Evolutionary conservation across 2,888 invertebrate species (phyloP), one percentile per base, ranked within the genome.

Genomic region (Acleris literana): DNA sequence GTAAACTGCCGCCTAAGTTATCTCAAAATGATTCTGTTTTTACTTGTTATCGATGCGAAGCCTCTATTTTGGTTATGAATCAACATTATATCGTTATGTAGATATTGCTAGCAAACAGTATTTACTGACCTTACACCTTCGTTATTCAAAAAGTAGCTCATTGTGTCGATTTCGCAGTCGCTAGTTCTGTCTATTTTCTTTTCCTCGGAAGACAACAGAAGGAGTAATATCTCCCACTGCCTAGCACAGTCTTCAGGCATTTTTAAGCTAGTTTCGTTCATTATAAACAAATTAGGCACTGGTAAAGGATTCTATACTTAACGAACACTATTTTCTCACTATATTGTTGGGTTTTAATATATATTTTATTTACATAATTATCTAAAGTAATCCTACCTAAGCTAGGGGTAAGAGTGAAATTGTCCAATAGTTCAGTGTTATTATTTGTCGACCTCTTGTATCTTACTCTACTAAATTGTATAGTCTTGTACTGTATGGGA

Each of bases 151-250:
- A 90, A 88, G 73, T 92, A 90, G 54, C 72, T 81, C 84, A 92
- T 88, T 1, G 90, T 90, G 25, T 90, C 90, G 11, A 88, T 76
- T 70, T 90, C 90, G 64, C 74, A 81, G 48, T 90, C 90, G 55
- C 72, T 78, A 6, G 86, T 88, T 39, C 88, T 79, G 74, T 90
- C 87, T 66, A 88, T 88, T 71, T 88, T 92, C 75, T 87, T 91
- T 68, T 92, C 92, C 69, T 92, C 92, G 9, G 88, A 86, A 20
- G 90, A 86, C 59, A 91, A 75, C 56, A 91, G 77, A 18, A 90
- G 79, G 17, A 90, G 74, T 46, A 91, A 74, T n/a, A 90, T 81
- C 69, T 92, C 90, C 92, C 92, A 92, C 70, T 91, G 90, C 69
- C 88, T 84, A 1, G 86, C 79, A 64, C 86, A 87, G 63, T 92